phyloP scores from a whole-genome alignment of 2,113 vertebrate genomes.

The Poeciliopsis occidentalis region DNA sequence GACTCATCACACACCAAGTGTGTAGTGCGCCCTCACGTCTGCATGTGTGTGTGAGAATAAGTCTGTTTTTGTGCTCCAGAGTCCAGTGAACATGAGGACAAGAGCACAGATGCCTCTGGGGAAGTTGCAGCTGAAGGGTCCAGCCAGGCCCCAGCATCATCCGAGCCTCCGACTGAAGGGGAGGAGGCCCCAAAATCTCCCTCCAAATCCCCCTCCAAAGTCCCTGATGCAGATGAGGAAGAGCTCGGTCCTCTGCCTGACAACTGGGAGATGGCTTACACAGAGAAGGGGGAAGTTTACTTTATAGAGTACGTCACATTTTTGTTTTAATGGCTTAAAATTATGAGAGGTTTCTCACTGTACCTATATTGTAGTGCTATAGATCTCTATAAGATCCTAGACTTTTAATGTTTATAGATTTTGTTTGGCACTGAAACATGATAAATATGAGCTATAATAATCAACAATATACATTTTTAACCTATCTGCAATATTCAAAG shows the following conservation, averaged over 20 bases:
- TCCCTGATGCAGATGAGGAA: slow-evolving; percentile 88
- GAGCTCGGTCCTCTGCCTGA: slow-evolving; percentile 93
- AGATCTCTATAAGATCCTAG: too few species aligned
- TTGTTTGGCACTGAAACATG: too few species aligned
- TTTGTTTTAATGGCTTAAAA: neutral
- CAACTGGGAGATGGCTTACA: slow-evolving; percentile 99
- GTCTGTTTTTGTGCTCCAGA: slow-evolving; percentile 77
- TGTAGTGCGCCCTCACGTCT: slow-evolving; percentile 51
- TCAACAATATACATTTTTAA: too few species aligned
- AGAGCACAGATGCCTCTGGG: slow-evolving; percentile 90
- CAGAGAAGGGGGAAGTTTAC: slow-evolving; percentile 99
- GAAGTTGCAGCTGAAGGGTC: slow-evolving; percentile 86
- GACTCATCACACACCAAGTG: slow-evolving; percentile 71
- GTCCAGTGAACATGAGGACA: slow-evolving; percentile 98
- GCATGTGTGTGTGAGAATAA: slow-evolving; percentile 37
- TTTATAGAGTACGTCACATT: slow-evolving; percentile 92
- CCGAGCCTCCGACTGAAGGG: slow-evolving; percentile 87
- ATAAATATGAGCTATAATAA: too few species aligned
- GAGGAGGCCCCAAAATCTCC: slow-evolving; percentile 84
- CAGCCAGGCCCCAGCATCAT: slow-evolving; percentile 83
- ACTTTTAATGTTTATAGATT: too few species aligned
- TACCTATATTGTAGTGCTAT: neutral
- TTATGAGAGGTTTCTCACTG: neutral
- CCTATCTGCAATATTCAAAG: too few species aligned
- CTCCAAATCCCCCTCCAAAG: slow-evolving; percentile 83